These are phyloP conservation scores for Semnornis frantzii DNA, from an alignment of 2,113 vertebrate genomes.

Conservation along the genomic window DNA sequence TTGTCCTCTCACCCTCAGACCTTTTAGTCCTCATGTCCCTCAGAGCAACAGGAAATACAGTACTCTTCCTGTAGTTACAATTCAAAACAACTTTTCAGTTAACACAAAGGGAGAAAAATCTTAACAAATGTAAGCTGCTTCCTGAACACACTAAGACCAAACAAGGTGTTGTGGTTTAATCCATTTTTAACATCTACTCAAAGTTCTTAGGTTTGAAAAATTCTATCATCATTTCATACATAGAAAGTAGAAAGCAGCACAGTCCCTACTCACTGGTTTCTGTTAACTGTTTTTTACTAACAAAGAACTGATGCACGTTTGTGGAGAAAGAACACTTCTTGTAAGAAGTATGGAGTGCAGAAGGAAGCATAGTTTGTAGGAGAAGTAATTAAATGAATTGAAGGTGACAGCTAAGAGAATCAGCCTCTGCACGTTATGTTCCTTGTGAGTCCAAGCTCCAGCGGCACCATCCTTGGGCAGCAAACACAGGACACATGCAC, in stretches of 20 bases:
- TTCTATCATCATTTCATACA: not conserved
- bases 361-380: not conserved
- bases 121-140: not conserved
- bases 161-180: not conserved
- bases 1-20: not conserved
- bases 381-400: not conserved
- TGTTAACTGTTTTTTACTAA: not conserved
- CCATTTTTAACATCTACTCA: not conserved
- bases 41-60: not conserved
- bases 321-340: not conserved
- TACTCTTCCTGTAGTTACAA: not conserved
- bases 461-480: not conserved
- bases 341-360: not conserved
- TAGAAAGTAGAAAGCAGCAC: not conserved
- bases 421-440: fast-evolving
- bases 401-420: not conserved
- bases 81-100: not conserved
- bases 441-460: not conserved
- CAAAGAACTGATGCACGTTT: not conserved
- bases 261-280: not conserved
- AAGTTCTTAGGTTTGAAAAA: not conserved
- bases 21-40: not conserved
- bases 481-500: fast-evolving
- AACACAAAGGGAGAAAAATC: not conserved
- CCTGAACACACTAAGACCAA: not conserved